These are phyloP conservation scores for Fratercula arctica DNA, from an alignment of 2,797 vertebrate genomes.

Conservation along the genomic window DNA sequence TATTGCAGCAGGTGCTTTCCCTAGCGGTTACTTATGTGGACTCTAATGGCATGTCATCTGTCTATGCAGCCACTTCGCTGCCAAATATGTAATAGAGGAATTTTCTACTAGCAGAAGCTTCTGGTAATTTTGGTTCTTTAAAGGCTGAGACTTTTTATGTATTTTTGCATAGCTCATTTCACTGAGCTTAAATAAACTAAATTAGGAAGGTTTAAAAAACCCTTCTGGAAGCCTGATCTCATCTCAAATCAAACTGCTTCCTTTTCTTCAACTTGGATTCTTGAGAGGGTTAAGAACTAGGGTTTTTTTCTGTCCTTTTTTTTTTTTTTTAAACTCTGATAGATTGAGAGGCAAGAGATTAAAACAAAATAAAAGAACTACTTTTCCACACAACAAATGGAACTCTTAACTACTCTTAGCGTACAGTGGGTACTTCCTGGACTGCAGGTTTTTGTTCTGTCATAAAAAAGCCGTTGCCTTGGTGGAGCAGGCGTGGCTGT, in stretches of 20 bases:
- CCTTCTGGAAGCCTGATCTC: neutral
- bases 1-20: slow-evolving; percentile 67
- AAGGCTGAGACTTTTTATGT: slow-evolving; percentile 19
- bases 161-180: slow-evolving; percentile 48
- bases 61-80: slow-evolving; percentile 49
- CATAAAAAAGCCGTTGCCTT: neutral
- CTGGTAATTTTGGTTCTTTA: slow-evolving; percentile 53
- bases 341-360: neutral
- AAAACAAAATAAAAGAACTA: neutral
- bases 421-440: neutral
- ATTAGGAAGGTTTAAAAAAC: slow-evolving; percentile 19
- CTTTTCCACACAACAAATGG: neutral
- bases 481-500: neutral
- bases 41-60: slow-evolving; percentile 64
- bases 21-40: slow-evolving; percentile 54
- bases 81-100: slow-evolving; percentile 58
- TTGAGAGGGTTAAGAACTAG: neutral
- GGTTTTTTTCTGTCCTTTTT: neutral
- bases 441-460: neutral
- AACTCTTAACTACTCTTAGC: neutral
- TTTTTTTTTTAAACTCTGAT: neutral
- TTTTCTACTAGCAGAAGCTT: slow-evolving; percentile 57
- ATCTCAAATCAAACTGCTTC: neutral
- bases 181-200: slow-evolving; percentile 10
- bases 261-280: neutral